Evolutionary conservation across 2,888 invertebrate species (phyloP), one percentile per base, ranked within the genome.

Genomic region (Leuctra nigra): DNA sequence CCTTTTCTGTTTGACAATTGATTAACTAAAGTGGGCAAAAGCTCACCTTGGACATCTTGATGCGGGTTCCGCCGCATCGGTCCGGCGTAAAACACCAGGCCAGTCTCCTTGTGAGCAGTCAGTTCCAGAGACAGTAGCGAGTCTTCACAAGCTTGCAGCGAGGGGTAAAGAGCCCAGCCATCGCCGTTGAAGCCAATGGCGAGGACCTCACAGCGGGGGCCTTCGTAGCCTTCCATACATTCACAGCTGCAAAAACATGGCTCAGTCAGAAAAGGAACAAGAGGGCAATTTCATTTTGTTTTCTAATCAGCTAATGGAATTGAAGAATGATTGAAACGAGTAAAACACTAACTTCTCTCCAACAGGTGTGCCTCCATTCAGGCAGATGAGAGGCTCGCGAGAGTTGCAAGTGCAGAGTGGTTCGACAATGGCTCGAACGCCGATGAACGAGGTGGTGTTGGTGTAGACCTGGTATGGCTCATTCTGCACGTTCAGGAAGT

Each of bases 401-500:
- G 66, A 69, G 61, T 68, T 68, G 62, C 90, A 90, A 0, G 78
- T 80, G 67, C 94, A 95, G 48, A 84, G 80, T 0, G 91, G 85
- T 69, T 87, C 84, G 0, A 91, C 86, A 29, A 87, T 77, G 0
- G 92, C 91, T 20, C 85, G 83, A 0, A 99, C 91, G 0, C 97
- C 97, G 13, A 98, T 92, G 68, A 97, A 91, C 2, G 94, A 92
- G 0, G 94, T 92, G 1, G 84, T 86, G 69, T 98, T 98, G 0
- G 96, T 94, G 68, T 88, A 93, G 6, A 99, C 91, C 4, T 90
- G 80, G 29, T 86, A 81, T 0, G 92, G 91, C 1, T 81, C 79
- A 14, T 83, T 82, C 56, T 83, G 83, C 67, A 84, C 84, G 66
- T 82, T 81, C 55, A 96, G 74, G 18, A 79, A 78, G 65, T 91